These are phyloP conservation scores for Phaonia tiefii DNA, from an alignment of 2,888 invertebrate species.

Conservation along the genomic window DNA sequence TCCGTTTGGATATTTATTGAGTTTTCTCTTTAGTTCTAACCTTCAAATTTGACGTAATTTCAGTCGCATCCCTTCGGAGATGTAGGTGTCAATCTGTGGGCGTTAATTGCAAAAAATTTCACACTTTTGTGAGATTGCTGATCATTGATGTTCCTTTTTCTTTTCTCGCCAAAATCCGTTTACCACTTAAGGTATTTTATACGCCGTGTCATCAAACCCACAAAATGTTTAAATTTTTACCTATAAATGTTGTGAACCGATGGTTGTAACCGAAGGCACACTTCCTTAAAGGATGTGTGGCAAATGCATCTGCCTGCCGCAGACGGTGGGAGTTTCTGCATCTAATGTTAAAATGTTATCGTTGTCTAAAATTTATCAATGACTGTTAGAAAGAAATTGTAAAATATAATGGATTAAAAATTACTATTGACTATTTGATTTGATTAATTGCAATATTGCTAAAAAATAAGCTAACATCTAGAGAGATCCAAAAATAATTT, in stretches of 20 bases:
- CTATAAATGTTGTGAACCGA: constrained; percentile 24
- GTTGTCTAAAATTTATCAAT: constrained; percentile 18
- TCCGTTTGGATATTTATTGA: background rate
- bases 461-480: too few species aligned
- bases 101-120: constrained; percentile 70
- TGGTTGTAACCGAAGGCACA: constrained; percentile 39
- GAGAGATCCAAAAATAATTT: too few species aligned
- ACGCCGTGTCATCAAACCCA: constrained; percentile 41
- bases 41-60: constrained; percentile 34
- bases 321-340: background rate
- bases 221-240: constrained; percentile 24
- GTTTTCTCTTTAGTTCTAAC: constrained; percentile 26
- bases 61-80: background rate
- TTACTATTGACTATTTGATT: too few species aligned
- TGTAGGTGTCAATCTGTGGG: constrained; percentile 69
- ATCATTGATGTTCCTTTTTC: constrained; percentile 32
- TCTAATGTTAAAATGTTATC: too few species aligned
- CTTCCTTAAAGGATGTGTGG: constrained; percentile 36
- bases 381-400: background rate
- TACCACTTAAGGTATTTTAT: constrained; percentile 33
- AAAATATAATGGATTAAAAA: background rate
- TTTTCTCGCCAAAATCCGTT: constrained; percentile 29
- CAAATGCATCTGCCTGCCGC: constrained; percentile 10
- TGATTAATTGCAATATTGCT: too few species aligned
- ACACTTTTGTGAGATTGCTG: constrained; percentile 50